These are phyloP conservation scores for Margarornis squamiger DNA, from an alignment of 2,797 vertebrate genomes.

Conservation along the genomic window DNA sequence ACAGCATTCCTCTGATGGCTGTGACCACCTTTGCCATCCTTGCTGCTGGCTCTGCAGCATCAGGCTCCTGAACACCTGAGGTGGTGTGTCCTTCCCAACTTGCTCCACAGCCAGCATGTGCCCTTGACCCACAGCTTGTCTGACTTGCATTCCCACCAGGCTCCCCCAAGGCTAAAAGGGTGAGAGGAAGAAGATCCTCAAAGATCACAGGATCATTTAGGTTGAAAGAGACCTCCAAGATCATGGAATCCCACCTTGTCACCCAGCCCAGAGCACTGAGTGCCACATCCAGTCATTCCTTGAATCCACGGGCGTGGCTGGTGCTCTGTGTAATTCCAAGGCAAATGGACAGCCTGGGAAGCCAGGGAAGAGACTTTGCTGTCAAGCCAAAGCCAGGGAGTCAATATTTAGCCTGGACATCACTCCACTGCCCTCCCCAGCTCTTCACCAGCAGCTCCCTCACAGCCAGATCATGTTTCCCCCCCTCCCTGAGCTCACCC, in stretches of 20 bases:
- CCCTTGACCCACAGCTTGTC: not conserved
- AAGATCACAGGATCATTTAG: not conserved
- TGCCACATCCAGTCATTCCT: too few species aligned
- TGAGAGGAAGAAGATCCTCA: not conserved
- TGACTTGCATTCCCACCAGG: not conserved
- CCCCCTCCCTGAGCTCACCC: not conserved
- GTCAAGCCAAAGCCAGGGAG: not conserved
- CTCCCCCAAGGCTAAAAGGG: not conserved
- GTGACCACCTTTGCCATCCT: too few species aligned
- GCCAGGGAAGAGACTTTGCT: not conserved
- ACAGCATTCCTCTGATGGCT: too few species aligned
- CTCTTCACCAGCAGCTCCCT: not conserved
- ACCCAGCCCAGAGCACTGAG: too few species aligned
- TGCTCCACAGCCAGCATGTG: too few species aligned
- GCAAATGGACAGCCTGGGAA: not conserved
- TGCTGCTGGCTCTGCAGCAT: too few species aligned
- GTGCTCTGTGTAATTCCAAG: rapidly evolving
- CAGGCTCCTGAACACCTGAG: not conserved
- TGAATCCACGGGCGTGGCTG: rapidly evolving
- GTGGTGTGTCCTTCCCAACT: too few species aligned
- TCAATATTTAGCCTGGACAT: not conserved
- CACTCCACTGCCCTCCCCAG: not conserved
- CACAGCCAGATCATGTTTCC: not conserved
- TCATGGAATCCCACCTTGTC: not conserved
- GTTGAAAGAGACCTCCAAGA: not conserved